phyloP scores from a whole-genome alignment of 2,113 vertebrate species.

The Erythrocercus mccallii region DNA sequence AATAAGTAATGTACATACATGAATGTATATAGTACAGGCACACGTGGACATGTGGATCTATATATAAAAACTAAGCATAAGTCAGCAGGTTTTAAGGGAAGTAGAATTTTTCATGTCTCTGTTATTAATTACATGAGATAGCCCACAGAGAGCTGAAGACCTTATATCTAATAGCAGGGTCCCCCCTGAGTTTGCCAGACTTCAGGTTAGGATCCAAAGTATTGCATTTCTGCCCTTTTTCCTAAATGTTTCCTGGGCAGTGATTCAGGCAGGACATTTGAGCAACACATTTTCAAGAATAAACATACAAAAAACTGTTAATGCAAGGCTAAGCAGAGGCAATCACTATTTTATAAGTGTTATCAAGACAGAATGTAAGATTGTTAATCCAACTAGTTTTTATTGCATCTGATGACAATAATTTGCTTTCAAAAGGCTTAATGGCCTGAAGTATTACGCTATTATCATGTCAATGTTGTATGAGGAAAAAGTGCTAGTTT shows the following conservation, averaged over 20 bases:
- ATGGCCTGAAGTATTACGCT: constrained; percentile 36
- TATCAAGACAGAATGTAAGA: constrained; percentile 14
- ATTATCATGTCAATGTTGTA: constrained; percentile 46
- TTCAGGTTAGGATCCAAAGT: background rate
- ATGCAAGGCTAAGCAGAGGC: background rate
- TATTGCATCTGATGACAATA: constrained; percentile 15
- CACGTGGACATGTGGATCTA: background rate
- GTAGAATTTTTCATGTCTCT: background rate
- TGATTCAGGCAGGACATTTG: background rate
- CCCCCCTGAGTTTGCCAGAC: background rate
- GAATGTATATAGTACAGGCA: background rate
- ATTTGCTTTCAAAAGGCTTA: constrained; percentile 51
- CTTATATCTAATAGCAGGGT: background rate
- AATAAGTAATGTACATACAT: background rate
- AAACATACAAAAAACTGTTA: background rate
- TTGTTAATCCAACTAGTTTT: constrained; percentile 6
- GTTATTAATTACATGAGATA: background rate
- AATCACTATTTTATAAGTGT: background rate
- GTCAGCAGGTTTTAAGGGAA: background rate
- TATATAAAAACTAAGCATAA: background rate
- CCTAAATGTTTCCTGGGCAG: background rate
- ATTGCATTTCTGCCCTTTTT: background rate
- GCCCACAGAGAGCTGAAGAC: background rate
- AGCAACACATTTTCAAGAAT: background rate
- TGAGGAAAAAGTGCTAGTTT: background rate